Base-by-base conservation (phyloP, 2,888 invertebrate species). In the Dolichopus griseipennis region DNA sequence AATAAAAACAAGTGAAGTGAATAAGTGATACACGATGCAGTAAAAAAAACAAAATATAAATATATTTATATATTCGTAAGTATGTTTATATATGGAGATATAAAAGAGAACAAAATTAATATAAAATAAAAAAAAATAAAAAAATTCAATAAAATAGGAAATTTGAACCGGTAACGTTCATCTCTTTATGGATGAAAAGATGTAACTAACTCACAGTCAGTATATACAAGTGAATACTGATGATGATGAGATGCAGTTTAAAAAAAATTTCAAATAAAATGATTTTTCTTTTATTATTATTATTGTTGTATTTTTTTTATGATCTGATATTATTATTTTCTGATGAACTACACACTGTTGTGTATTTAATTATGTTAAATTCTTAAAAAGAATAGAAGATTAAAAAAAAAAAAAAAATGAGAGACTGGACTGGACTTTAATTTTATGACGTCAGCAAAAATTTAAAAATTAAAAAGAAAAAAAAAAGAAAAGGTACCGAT, bases 91-190 rank as follows among this genome's bases (percentile, higher is more conserved):
- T 27, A 27, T 5, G 5, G 27, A 27, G 27, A 27, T 27, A 27
- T 27, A 27, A 52, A 15, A 52, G 52, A 18, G 18, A 52, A 52
- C n/a, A n/a, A n/a, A n/a, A n/a, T n/a, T n/a, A n/a, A n/a, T n/a
- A n/a, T n/a, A n/a, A n/a, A n/a, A n/a, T n/a, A n/a, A n/a, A n/a
- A n/a, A n/a, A n/a, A n/a, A n/a, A n/a, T n/a, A 52, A 52, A 52
- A 12, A 52, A 52, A 52, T 52, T n/a, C 9, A 52, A 37, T 37
- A 37, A 8, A 8, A 37, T 12, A 5, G 18, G 6, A 52, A 52
- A 52, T 52, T 52, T 15, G 52, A 52, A 52, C 52, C 52, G 52
- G 52, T 52, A 52, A 52, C 52, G 52, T 52, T 52, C 52, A 52
- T 52, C 52, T 52, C 52, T 2, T 52, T 18, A 18, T 52, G 52